Evolutionary conservation across 2,888 invertebrate genomes (phyloP), one percentile per base, ranked within the genome.

Genomic region (Graphium colonna): DNA sequence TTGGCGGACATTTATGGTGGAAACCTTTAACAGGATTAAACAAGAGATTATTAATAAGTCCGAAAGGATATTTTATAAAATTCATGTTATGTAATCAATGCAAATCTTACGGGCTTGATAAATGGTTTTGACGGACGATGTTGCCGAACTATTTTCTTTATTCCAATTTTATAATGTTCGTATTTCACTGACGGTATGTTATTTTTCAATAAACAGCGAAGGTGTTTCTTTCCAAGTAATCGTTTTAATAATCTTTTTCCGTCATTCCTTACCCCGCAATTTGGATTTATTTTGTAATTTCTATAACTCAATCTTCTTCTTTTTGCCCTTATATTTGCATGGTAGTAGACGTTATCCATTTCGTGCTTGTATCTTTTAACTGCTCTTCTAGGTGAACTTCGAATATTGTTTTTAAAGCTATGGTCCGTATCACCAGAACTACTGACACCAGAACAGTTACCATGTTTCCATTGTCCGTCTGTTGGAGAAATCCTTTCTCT

Each of bases 61-160:
- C 5, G 3, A 5, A 21, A 21, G 21, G 21, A 21, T 5, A 21
- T 21, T 21, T 21, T 21, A 21, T 21, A 21, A 17, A 12, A 40
- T 4, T 42, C 21, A 26, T 12, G 4, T 28, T 44, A 38, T 18
- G 26, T 16, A 17, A 12, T 21, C n/a, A 7, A 18, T 26, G 7
- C 15, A 7, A 42, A 18, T 65, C 73, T 73, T 60, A 76, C 84
- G 45, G 83, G 82, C 59, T 78, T 79, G 0, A 79, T 62, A 46
- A 67, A 55, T 21, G 57, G 59, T 13, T 66, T 65, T 21, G 71
- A 46, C 36, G 56, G 58, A 21, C 63, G 60, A 45, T 59, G 59
- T 38, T 66, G 55, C 15, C 46, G 57, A 28, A 18, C 60, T 15
- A 63, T 68, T 52, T 49, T 61, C 50, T 60, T 65, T 55, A 60